Conservation (phyloP, 2,888 invertebrate species). For the Heliconius cydno region DNA sequence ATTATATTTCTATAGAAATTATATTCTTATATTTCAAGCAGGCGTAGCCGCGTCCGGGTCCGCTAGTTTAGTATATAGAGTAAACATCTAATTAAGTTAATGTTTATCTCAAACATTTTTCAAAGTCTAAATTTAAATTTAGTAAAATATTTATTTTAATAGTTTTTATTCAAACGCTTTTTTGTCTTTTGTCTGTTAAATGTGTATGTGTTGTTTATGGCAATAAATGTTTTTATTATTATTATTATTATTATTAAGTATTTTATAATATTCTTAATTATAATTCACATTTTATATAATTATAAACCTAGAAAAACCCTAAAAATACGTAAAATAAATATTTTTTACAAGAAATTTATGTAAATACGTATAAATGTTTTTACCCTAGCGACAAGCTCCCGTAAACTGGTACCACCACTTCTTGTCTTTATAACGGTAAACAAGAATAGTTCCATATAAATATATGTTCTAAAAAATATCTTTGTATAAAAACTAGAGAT, state of each 20-base stretch:
- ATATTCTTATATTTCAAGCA: too few relatives aligned
- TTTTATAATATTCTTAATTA: background rate
- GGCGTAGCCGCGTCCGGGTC: too few relatives aligned
- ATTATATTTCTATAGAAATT: too few relatives aligned
- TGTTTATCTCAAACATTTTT: background rate
- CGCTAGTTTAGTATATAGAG: too few relatives aligned
- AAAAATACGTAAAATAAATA: background rate
- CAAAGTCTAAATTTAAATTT: background rate
- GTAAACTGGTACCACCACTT: background rate
- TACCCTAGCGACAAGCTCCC: constrained; percentile 12
- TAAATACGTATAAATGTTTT: background rate
- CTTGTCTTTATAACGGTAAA: constrained; percentile 20
- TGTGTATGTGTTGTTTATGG: too few relatives aligned
- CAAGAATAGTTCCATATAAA: constrained; percentile 10
- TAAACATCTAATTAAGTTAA: too few relatives aligned
- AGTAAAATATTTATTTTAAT: background rate
- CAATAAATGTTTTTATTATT: too few relatives aligned
- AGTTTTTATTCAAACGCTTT: background rate
- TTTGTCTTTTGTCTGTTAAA: too few relatives aligned
- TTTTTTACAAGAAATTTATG: background rate
- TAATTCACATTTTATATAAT: background rate
- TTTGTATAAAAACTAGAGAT: constrained; percentile 34
- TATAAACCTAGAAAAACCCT: background rate
- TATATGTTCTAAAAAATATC: constrained; percentile 20
- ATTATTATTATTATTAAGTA: too few relatives aligned